Conservation (phyloP, 2,113 vertebrate species). For the Sinocyclocheilus grahami region DNA sequence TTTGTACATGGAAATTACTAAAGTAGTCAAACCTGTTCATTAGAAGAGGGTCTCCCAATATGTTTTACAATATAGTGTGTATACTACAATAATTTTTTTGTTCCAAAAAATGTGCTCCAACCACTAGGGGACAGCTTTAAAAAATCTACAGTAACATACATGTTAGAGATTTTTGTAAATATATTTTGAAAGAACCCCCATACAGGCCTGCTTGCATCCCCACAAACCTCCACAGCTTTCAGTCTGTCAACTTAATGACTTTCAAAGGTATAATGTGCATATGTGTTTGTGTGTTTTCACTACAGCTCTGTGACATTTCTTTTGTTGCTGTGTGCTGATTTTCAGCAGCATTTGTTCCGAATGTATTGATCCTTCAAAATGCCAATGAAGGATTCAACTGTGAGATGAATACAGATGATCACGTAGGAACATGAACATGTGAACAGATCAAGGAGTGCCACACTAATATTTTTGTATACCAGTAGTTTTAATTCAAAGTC, state of each 20-base stretch:
- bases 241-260: slow-evolving; percentile 28
- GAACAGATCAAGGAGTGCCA: neutral
- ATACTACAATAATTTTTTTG: no score
- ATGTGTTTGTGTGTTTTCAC: slow-evolving; percentile 5
- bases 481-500: neutral
- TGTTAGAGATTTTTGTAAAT: neutral
- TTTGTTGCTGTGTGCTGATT: slow-evolving; percentile 36
- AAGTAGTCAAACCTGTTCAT: no score
- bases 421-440: neutral
- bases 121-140: no score
- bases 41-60: no score
- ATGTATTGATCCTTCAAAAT: slow-evolving; percentile 46
- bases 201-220: slow-evolving; percentile 6
- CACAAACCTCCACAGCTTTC: slow-evolving; percentile 31
- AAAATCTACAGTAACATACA: no score
- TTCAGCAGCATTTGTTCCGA: slow-evolving; percentile 33
- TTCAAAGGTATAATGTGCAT: neutral
- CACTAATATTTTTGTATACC: neutral
- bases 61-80: no score
- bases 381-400: neutral
- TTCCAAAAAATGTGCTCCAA: no score
- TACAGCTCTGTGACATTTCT: slow-evolving; percentile 40
- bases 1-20: no score
- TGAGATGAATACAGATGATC: slow-evolving; percentile 39
- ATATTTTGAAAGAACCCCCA: neutral